Conservation (phyloP, 1,140 invertebrate genomes). For the Atta cephalotes region DNA sequence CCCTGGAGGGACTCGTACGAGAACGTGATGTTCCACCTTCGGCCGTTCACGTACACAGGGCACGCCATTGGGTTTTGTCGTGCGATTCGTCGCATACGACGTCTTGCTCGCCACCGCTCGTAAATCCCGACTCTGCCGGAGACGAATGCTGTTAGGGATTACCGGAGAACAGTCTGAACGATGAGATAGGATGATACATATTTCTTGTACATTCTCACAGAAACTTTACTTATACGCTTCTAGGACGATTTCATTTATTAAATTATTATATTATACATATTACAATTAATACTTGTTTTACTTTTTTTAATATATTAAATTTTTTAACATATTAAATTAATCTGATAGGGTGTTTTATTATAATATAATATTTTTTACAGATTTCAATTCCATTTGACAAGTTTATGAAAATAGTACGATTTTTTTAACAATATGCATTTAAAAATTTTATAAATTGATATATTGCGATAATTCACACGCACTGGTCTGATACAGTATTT, state of each 20-base stretch:
- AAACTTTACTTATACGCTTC: neutral
- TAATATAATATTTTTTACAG: too few relatives aligned
- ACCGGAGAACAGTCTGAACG: conserved; percentile 7
- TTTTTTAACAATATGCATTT: too few relatives aligned
- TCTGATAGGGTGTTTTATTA: too few relatives aligned
- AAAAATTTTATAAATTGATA: too few relatives aligned
- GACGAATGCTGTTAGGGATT: conserved; percentile 42
- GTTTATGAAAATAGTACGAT: too few relatives aligned
- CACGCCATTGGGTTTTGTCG: conserved; percentile 70
- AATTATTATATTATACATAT: neutral
- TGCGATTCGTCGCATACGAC: conserved; percentile 76
- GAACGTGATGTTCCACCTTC: conserved; percentile 82
- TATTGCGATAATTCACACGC: too few relatives aligned
- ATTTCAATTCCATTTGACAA: too few relatives aligned
- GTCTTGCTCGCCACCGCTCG: conserved; percentile 33
- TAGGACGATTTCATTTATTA: neutral
- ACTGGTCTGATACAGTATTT: too few relatives aligned
- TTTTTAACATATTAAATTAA: too few relatives aligned
- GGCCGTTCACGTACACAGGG: conserved; percentile 76
- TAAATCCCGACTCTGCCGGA: conserved; percentile 47
- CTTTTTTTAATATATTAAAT: too few relatives aligned
- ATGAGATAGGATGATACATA: conserved; percentile 20
- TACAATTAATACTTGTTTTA: neutral
- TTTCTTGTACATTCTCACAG: neutral
- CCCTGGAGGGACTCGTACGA: conserved; percentile 78